phyloP scores from a whole-genome alignment of 2,888 invertebrate species.

The Agrochola lota region DNA sequence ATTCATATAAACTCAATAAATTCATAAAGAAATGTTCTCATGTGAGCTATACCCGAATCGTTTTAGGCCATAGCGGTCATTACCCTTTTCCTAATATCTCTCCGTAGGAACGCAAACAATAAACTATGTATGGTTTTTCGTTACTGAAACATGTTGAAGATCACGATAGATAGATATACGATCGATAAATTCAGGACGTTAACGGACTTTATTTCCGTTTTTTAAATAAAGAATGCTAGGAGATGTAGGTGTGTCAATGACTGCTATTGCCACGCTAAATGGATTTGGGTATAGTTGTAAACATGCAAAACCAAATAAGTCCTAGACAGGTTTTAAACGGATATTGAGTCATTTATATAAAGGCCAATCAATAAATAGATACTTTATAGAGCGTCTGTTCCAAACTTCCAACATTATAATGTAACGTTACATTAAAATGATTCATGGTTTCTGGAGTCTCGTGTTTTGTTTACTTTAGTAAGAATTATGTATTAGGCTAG shows the following conservation, averaged over 20 bases:
- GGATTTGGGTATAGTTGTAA: background rate
- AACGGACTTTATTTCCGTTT: background rate
- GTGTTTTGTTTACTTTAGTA: background rate
- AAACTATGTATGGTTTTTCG: too few species aligned
- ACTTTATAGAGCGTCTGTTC: background rate
- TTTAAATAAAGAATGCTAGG: background rate
- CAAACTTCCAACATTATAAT: background rate
- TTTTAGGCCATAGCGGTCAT: too few species aligned
- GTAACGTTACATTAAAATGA: background rate
- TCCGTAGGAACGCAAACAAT: too few species aligned
- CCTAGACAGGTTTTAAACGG: constrained; percentile 28
- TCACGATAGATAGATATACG: too few species aligned
- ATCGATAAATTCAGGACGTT: background rate
- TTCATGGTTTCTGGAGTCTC: constrained; percentile 10
- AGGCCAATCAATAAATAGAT: constrained; percentile 11
- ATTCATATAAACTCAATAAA: background rate
- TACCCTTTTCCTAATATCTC: background rate
- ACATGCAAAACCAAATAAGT: constrained; percentile 13
- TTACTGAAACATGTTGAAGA: too few species aligned
- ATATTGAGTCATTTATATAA: constrained; percentile 41
- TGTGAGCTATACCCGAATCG: background rate
- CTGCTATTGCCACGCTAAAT: background rate
- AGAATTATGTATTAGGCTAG: background rate
- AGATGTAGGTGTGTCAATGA: background rate
- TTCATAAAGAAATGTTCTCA: background rate